Percentiles rank a stretch among this genome's conserved stretches.
phyloP scores from a whole-genome alignment of 2,113 vertebrate species.

The Nerophis lumbriciformis region DNA sequence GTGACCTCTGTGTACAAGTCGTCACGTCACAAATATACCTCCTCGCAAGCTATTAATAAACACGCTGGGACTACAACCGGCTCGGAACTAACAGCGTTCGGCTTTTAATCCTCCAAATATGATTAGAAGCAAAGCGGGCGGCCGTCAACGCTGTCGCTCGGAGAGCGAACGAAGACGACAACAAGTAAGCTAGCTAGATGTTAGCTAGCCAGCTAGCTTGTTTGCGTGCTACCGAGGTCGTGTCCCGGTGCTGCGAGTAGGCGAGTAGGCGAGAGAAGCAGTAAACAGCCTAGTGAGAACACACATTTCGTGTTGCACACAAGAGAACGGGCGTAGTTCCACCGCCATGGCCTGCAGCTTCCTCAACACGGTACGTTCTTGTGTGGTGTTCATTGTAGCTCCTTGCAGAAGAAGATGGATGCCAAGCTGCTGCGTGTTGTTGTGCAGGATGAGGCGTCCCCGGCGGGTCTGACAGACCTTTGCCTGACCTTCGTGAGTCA shows the following conservation, averaged over 20 bases:
- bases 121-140: conserved; percentile 15
- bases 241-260: neutral
- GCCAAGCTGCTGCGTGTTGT: neutral
- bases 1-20: conserved; percentile 65
- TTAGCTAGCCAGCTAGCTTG: conserved; percentile 14
- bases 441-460: conserved; percentile 87
- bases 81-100: neutral
- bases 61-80: neutral
- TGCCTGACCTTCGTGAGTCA: conserved; percentile 90
- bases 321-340: conserved; percentile 12
- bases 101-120: conserved; percentile 23
- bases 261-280: neutral
- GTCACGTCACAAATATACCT: conserved; percentile 34
- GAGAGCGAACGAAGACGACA: conserved; percentile 22
- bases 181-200: conserved; percentile 56
- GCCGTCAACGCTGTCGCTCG: conserved; percentile 10
- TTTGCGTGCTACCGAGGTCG: neutral
- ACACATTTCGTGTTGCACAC: conserved; percentile 1
- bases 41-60: neutral
- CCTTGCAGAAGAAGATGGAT: neutral
- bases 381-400: neutral
- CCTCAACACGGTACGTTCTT: conserved; percentile 50
- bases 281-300: neutral
- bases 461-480: conserved; percentile 87
- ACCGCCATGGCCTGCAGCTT: conserved; percentile 50